A percentile compares a stretch with the other conserved stretches of the same genome.
Conservation (phyloP, 2,888 invertebrate species). For the Leptodirus hochenwartii region DNA sequence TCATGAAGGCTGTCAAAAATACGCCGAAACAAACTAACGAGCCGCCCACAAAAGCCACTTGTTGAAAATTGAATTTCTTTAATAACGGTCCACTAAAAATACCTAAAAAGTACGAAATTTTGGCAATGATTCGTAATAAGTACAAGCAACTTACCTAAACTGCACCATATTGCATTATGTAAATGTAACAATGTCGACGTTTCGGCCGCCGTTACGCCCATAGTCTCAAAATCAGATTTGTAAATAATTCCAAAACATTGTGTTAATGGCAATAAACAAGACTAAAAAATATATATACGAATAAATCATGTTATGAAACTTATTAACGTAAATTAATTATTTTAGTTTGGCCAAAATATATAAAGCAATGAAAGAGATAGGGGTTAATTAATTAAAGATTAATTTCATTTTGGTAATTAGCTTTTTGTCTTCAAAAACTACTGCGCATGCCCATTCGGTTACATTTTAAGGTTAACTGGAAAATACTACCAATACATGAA, state of each 20-base stretch:
- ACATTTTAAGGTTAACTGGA: too few relatives aligned
- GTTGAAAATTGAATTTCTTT: slow-evolving; percentile 25
- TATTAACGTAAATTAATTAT: not conserved
- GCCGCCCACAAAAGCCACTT: slow-evolving; percentile 25
- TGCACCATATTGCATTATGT: slow-evolving; percentile 25
- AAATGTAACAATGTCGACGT: slow-evolving; percentile 27
- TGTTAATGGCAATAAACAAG: slow-evolving; percentile 23
- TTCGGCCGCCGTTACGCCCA: slow-evolving; percentile 24
- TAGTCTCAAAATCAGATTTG: slow-evolving; percentile 21
- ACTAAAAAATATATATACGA: slow-evolving; percentile 18
- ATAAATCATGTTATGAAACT: slow-evolving; percentile 1
- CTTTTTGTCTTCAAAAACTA: too few relatives aligned
- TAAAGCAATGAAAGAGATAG: not conserved
- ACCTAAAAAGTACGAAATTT: slow-evolving; percentile 17
- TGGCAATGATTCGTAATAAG: not conserved
- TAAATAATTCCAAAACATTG: slow-evolving; percentile 29
- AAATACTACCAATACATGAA: too few relatives aligned
- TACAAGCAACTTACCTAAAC: slow-evolving; percentile 20
- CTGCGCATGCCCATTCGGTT: too few relatives aligned
- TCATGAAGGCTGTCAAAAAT: slow-evolving; percentile 25
- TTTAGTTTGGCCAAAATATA: not conserved
- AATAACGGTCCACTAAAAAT: slow-evolving; percentile 28
- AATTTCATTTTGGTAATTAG: too few relatives aligned
- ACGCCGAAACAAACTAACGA: slow-evolving; percentile 25
- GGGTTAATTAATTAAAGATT: too few relatives aligned